These are phyloP conservation scores for Chironomus tentans DNA, from an alignment of 2,888 invertebrate genomes.

Conservation along the genomic window DNA sequence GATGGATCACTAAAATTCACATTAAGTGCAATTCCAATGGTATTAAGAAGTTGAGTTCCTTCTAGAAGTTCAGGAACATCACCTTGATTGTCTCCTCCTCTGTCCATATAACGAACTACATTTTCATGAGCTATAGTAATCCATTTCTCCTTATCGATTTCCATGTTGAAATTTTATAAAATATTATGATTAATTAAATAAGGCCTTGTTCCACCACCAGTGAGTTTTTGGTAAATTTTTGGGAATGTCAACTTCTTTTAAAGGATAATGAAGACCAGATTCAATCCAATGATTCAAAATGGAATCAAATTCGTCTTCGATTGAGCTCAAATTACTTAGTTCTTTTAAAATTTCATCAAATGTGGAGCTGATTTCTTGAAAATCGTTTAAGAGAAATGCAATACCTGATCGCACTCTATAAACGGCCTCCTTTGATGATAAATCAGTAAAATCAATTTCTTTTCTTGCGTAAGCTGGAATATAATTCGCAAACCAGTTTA, in stretches of 20 bases:
- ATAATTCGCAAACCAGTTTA: conserved; percentile 5
- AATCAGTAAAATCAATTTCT: conserved; percentile 22
- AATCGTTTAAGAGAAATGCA: conserved; percentile 12
- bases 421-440: conserved; percentile 7
- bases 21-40: conserved; percentile 20
- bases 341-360: background rate
- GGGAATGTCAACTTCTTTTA: conserved; percentile 14
- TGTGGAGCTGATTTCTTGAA: background rate
- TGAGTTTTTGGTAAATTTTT: conserved; percentile 17
- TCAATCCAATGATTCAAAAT: conserved; percentile 18
- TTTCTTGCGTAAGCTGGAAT: conserved; percentile 18
- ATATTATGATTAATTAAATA: background rate
- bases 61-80: conserved; percentile 17
- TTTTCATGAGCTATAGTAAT: conserved; percentile 19
- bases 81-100: conserved; percentile 16
- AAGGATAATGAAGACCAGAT: conserved; percentile 14
- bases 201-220: conserved; percentile 18
- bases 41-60: conserved; percentile 15
- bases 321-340: background rate
- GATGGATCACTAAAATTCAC: conserved; percentile 23
- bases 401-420: conserved; percentile 14
- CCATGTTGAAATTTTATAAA: background rate
- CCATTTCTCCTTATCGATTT: conserved; percentile 22
- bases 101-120: conserved; percentile 16
- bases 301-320: conserved; percentile 21